Evolutionary conservation across 2,888 invertebrate genomes (phyloP), one percentile per base, ranked within the genome.

Genomic region (Arenicola marina): DNA sequence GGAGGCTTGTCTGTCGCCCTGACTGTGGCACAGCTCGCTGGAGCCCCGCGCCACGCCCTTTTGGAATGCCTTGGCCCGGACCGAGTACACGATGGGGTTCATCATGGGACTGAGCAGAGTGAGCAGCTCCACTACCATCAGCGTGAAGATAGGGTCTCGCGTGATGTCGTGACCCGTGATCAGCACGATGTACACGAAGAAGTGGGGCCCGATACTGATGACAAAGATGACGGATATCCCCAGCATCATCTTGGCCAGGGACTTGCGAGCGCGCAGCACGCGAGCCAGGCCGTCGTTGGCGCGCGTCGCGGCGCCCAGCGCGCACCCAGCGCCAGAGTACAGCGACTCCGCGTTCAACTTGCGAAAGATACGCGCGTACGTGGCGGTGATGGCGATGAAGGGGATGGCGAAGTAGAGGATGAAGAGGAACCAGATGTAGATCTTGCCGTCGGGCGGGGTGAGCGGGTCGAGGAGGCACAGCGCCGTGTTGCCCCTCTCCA

Each of bases 171-270:
- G 54, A 2, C 68, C 65, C 28, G 58, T 38, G 26, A 38, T 58
- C 7, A 61, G 2, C 15, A 59, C 56, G 4, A 69, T 43, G 43
- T 53, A 56, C 24, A 54, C 55, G 11, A 61, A 38, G 46, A 66
- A 69, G 43, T 58, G 51, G 0, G 69, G 69, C 11, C 65, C 63
- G 15, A 68, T 54, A 43, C 60, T 54, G 44, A 64, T 34, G 15
- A 51, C 63, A 32, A 69, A 69, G 31, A 61, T 59, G 43, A 66
- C 61, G 4, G 69, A 67, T 1, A 68, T 53, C n/a, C 51, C 33
- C 2, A 69, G 44, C 69, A 69, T 69, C 31, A 68, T 48, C 46
- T 63, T 68, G 29, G 69, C 67, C 38, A 69, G 58, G 21, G 59
- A 51, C 46, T 59, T 62, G n/a, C 69, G 54, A 7, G 51, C 38